Evolutionary conservation across 2,888 invertebrate species (phyloP), one percentile per base, ranked within the genome.

Genomic region (Kryphioiulus occultus): DNA sequence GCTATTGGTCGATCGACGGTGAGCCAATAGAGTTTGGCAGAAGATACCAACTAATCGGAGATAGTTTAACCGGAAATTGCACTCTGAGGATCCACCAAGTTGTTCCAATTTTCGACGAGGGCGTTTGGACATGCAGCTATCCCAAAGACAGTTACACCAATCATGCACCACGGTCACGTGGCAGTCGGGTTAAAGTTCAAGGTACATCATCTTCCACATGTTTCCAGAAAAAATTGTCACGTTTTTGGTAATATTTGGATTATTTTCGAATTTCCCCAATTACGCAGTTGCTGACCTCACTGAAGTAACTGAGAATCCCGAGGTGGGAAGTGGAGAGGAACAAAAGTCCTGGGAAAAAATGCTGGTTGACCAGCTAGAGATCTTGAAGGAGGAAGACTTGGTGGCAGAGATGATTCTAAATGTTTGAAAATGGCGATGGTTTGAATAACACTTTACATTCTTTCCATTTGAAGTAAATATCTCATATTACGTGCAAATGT

Each of bases 1-100:
- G 85, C 12, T 85, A 85, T 42, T 85, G 85, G 85, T 9, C 42
- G 35, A 85, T 85, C 15, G 35, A 85, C 35, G 85, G 35, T 39
- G 85, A 85, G 19, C 85, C 85, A 15, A 35, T 85, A 12, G 85
- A 85, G 4, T n/a, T 85, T 5, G 85, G 85, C 15, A 22, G 35
- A 7, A 9, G 42, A 39, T 85, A 85, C 22, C 7, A 85, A 15
- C 32, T 85, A 12, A 85, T 42, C 85, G 85, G 85, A 10, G 42
- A 85, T 42, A 19, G 12, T 15, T 85, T 35, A 1, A 39, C 10
- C 3, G 85, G 85, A 39, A 42, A 85, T 22, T 85, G 85, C 35
- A 85, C 85, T 39, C 32, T 85, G 85, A 39, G 22, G 39, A 85
- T 85, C 35, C 19, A 9, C 22, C 85, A 32, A 22, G 35, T 17